Evolutionary conservation across 2,797 vertebrate species (phyloP).

Genomic region (Tenualosa ilisha): DNA sequence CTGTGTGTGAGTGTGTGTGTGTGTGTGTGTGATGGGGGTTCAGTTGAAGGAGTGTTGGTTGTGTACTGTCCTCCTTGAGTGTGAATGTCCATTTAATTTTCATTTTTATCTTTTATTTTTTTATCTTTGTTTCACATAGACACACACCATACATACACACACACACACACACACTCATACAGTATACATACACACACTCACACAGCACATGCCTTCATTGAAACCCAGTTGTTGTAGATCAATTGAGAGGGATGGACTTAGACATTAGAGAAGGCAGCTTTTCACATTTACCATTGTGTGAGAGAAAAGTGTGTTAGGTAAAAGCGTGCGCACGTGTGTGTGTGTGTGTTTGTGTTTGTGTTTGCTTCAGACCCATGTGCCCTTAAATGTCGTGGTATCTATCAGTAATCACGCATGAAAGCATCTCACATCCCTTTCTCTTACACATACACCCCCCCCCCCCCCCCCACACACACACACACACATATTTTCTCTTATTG

Average conservation of each 20-base stretch:
- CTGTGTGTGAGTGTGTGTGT: conserved; percentile 78
- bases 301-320: background rate
- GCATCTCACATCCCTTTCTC: background rate
- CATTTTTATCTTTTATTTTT: background rate
- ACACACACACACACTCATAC: no score
- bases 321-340: background rate
- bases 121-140: no score
- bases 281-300: background rate
- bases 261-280: background rate
- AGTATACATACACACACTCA: background rate
- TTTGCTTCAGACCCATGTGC: background rate
- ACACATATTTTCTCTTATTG: background rate
- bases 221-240: background rate
- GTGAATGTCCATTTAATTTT: background rate
- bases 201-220: background rate
- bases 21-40: conserved; percentile 67
- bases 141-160: background rate
- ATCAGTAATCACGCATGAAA: background rate
- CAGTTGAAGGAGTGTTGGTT: background rate
- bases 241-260: background rate
- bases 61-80: background rate
- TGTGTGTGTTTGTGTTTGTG: background rate
- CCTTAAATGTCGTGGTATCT: background rate
- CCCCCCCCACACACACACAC: background rate
- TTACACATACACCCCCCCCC: background rate